Conservation (phyloP, 1,140 invertebrate genomes). For the Hetaerina americana region DNA sequence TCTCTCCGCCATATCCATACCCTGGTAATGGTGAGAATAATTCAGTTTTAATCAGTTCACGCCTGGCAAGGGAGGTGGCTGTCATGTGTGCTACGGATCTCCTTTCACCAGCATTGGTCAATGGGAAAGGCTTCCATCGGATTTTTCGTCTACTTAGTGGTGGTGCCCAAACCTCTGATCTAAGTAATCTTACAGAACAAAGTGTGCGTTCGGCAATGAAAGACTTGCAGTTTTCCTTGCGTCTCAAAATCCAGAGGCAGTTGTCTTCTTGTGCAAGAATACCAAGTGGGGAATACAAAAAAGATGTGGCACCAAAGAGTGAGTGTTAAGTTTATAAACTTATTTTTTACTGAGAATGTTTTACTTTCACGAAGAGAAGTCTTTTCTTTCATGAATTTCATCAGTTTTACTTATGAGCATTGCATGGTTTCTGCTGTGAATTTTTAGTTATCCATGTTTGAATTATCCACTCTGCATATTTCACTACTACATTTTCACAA, state of each 20-base stretch:
- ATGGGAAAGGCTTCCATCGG: slow-evolving; percentile 2
- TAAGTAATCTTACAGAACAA: background rate
- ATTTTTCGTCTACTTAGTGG: background rate
- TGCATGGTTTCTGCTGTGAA: too few relatives aligned
- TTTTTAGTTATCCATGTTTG: too few relatives aligned
- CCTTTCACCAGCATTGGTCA: background rate
- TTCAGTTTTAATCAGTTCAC: background rate
- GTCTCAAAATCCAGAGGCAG: background rate
- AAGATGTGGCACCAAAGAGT: background rate
- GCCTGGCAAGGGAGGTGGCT: background rate
- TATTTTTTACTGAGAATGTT: too few relatives aligned
- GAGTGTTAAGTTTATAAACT: too few relatives aligned
- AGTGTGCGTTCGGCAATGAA: background rate
- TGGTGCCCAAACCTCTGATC: background rate
- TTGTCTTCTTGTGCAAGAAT: background rate
- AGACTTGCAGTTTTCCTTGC: background rate
- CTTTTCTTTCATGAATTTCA: too few relatives aligned
- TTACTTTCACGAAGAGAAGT: too few relatives aligned
- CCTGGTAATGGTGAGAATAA: background rate
- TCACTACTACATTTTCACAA: too few relatives aligned
- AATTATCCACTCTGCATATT: too few relatives aligned
- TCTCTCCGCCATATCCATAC: background rate
- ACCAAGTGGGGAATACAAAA: background rate
- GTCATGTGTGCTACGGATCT: slow-evolving; percentile 4
- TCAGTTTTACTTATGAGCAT: too few relatives aligned